Percentiles rank a stretch among this genome's conserved stretches.
Evolutionary conservation across 1,140 invertebrate genomes (phyloP).

Genomic region (Parapsyche elsis): DNA sequence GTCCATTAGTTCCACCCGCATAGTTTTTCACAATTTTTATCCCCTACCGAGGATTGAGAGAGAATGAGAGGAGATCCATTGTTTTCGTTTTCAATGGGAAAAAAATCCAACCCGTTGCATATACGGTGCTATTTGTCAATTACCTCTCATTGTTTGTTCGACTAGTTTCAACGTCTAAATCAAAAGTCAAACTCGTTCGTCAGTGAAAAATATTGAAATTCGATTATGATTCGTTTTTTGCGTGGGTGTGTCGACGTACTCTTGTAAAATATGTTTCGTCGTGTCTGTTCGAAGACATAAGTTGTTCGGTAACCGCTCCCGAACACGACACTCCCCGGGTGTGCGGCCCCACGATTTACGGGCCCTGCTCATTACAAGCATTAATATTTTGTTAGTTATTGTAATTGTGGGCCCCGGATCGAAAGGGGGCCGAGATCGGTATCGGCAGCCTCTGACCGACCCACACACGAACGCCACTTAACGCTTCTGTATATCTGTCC

Average conservation of each 20-base stretch:
- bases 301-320: constrained; percentile 47
- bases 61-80: not conserved
- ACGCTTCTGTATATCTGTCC: not conserved
- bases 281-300: constrained; percentile 36
- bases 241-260: constrained; percentile 14
- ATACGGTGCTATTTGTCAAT: not conserved
- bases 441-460: not conserved
- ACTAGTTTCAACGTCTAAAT: not conserved
- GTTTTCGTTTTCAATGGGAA: constrained; percentile 4
- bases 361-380: constrained; percentile 52
- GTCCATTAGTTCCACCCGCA: constrained; percentile 9
- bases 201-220: not conserved
- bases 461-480: not conserved
- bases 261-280: not conserved
- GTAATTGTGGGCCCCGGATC: constrained; percentile 46
- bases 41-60: not conserved
- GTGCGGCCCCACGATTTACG: constrained; percentile 45
- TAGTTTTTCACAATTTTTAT: constrained; percentile 11
- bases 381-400: constrained; percentile 55
- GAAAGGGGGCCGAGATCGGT: constrained; percentile 8
- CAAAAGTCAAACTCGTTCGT: not conserved
- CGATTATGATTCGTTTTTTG: too few species aligned
- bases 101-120: not conserved
- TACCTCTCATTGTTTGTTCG: not conserved
- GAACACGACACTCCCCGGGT: constrained; percentile 49